phyloP scores from a whole-genome alignment of 2,888 invertebrate species.

The Cenopis cana region DNA sequence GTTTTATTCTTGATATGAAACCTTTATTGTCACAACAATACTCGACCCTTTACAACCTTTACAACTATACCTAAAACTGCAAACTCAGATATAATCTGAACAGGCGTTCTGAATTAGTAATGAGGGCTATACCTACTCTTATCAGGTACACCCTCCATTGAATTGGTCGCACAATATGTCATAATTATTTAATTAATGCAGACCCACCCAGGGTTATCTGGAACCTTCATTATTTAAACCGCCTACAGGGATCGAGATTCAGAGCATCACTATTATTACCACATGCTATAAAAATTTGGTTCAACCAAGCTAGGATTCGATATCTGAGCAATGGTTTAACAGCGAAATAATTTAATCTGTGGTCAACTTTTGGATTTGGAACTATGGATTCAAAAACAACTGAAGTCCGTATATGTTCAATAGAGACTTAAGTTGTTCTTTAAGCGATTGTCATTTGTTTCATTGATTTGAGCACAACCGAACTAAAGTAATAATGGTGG shows the following conservation, averaged over 20 bases:
- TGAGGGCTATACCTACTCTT: slow-evolving; percentile 63
- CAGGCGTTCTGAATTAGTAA: slow-evolving; percentile 65
- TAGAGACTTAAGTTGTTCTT: background rate
- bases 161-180: slow-evolving; percentile 80
- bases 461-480: slow-evolving; percentile 52
- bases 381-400: background rate
- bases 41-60: slow-evolving; percentile 24
- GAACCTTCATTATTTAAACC: slow-evolving; percentile 64
- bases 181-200: slow-evolving; percentile 84
- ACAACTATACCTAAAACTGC: slow-evolving; percentile 22
- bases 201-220: slow-evolving; percentile 73
- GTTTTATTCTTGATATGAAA: background rate
- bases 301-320: background rate
- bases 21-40: slow-evolving; percentile 29
- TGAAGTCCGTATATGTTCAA: background rate
- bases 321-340: background rate
- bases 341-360: slow-evolving; percentile 49
- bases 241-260: slow-evolving; percentile 41
- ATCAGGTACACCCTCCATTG: slow-evolving; percentile 77
- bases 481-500: slow-evolving; percentile 47
- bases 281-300: slow-evolving; percentile 28
- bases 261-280: slow-evolving; percentile 31
- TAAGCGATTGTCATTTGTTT: slow-evolving; percentile 44
- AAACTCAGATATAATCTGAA: slow-evolving; percentile 50
- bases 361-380: slow-evolving; percentile 49